Conservation (phyloP, 2,113 vertebrate species). For the Xenopus laevis region DNA sequence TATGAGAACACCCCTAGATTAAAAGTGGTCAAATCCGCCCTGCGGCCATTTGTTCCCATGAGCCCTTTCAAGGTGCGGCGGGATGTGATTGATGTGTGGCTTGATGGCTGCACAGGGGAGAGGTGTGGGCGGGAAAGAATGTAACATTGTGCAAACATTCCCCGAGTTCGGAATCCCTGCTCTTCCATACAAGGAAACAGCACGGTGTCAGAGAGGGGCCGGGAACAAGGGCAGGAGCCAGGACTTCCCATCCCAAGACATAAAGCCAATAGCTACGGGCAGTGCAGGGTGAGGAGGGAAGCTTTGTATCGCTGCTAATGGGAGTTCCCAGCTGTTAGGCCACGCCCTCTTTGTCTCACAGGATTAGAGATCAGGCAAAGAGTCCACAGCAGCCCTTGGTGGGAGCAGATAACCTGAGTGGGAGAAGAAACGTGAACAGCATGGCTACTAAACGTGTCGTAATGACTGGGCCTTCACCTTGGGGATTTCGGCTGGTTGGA, state of each 20-base stretch:
- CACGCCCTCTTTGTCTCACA: conserved; percentile 19
- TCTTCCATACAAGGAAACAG: conserved; percentile 42
- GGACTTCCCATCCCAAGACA: conserved; percentile 4
- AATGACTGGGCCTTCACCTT: conserved; percentile 80
- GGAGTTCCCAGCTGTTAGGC: conserved; percentile 17
- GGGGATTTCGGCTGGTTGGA: conserved; percentile 93
- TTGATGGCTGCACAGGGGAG: not conserved
- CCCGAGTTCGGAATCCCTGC: conserved; percentile 18
- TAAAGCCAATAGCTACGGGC: not conserved
- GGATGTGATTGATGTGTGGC: too few species aligned
- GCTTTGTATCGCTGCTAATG: not conserved
- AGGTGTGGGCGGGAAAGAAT: conserved; percentile 18
- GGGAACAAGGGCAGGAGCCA: conserved; percentile 4
- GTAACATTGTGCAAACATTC: conserved; percentile 10
- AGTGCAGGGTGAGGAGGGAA: not conserved
- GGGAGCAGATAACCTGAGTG: conserved; percentile 7
- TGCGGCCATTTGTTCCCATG: not conserved
- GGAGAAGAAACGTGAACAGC: not conserved
- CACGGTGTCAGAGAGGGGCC: conserved; percentile 25
- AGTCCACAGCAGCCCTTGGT: conserved; percentile 11
- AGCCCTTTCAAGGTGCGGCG: not conserved
- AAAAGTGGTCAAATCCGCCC: not conserved
- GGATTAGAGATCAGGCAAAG: conserved; percentile 13
- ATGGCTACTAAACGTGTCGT: conserved; percentile 69
- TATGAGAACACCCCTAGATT: too few species aligned